phyloP scores from a whole-genome alignment of 2,888 invertebrate genomes.

The Metellina segmentata region DNA sequence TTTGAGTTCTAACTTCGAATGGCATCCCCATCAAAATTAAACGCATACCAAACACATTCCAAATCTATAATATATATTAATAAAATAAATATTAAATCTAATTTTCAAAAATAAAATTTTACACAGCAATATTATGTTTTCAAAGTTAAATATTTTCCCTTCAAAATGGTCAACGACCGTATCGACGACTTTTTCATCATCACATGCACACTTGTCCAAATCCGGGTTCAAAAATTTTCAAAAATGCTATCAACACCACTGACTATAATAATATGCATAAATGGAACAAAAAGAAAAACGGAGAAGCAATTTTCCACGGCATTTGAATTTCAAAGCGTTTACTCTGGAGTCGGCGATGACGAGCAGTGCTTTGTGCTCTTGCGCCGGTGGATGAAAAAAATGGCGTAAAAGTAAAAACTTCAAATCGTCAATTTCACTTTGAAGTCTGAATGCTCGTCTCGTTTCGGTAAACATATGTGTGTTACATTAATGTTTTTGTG shows the following conservation, averaged over 20 bases:
- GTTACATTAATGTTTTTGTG: background rate
- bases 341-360: background rate
- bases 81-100: background rate
- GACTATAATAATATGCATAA: background rate
- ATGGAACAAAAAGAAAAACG: background rate
- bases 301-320: background rate
- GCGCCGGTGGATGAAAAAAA: background rate
- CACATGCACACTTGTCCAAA: background rate
- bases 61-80: background rate
- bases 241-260: background rate
- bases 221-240: background rate
- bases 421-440: slow-evolving; percentile 16
- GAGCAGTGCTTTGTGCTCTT: background rate
- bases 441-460: slow-evolving; percentile 21
- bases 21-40: background rate
- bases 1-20: background rate
- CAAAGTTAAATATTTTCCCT: background rate
- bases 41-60: background rate
- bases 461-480: slow-evolving; percentile 8
- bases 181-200: background rate
- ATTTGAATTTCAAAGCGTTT: background rate
- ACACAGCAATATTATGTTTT: background rate
- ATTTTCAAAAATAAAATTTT: background rate
- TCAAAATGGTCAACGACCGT: background rate
- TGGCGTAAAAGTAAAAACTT: background rate